phyloP scores from a whole-genome alignment of 1,140 invertebrate species.

The Heliconius hermathena region DNA sequence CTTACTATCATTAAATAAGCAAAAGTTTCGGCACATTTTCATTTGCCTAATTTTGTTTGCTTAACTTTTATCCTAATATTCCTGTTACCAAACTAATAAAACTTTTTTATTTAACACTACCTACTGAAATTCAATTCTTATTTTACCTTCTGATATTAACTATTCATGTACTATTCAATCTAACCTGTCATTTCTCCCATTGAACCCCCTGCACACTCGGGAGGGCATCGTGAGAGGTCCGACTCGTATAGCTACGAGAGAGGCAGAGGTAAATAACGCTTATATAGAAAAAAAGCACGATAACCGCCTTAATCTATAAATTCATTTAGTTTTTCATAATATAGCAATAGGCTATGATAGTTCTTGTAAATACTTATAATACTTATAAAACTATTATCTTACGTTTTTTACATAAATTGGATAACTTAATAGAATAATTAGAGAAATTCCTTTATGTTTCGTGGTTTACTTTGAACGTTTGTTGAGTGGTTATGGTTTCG shows the following conservation, averaged over 20 bases:
- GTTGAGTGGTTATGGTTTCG: too few relatives aligned
- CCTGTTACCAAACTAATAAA: not conserved
- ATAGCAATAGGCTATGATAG: not conserved
- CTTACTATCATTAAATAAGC: not conserved
- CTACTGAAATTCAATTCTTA: not conserved
- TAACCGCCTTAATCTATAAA: not conserved
- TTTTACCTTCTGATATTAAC: not conserved
- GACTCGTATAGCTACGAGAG: constrained; percentile 75
- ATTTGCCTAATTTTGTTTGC: not conserved
- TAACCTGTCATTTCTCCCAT: constrained; percentile 46
- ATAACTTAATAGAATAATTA: too few relatives aligned
- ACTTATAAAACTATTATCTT: too few relatives aligned
- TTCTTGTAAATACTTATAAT: too few relatives aligned
- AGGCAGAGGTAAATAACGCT: constrained; percentile 67
- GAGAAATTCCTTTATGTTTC: too few relatives aligned
- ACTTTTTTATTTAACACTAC: not conserved
- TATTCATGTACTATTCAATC: constrained; percentile 4
- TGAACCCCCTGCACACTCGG: constrained; percentile 69
- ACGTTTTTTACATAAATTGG: too few relatives aligned
- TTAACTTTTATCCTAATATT: not conserved
- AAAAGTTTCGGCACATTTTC: not conserved
- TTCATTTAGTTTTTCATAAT: not conserved
- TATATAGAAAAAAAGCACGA: not conserved
- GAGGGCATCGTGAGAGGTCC: constrained; percentile 70
- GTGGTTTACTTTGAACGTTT: too few relatives aligned